Evolutionary conservation across 2,797 vertebrate species (phyloP), one percentile per base, ranked within the genome.

Genomic region (Rhynchotus rufescens): DNA sequence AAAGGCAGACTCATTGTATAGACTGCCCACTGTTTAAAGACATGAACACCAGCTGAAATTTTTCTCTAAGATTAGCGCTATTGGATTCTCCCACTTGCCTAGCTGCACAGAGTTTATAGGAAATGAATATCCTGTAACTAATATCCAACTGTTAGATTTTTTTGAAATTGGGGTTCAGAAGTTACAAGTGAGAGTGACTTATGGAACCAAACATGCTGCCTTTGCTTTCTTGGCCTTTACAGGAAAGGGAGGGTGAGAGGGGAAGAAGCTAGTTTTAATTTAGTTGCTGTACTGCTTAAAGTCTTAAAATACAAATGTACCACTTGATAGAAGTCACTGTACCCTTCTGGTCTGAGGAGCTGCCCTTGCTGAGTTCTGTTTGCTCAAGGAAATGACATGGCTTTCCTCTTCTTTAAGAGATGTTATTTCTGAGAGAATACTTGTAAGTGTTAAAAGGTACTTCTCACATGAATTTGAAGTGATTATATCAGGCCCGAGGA

Each of bases 391-490:
- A 92, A 90, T 12, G 21, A 47, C 40, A 59, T 13, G 9, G 72
- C 49, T 82, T 65, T 71, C 10, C 78, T 88, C 19, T 67, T 88
- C 66, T 91, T 91, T 42, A 81, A 77, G 32, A 30, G 9, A 44
- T n/a, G 52, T 15, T 88, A 54, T 40, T 73, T 17, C n/a, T 64
- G 16, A 64, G 21, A 73, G 6, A 79, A 64, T 40, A 60, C 34
- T 67, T 59, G 2, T 10, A 79, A 62, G 52, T 64, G 34, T 59
- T 64, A 78, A 84, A 85, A 86, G 13, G 12, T 54, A 22, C n/a
- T 88, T 79, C 34, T 47, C 45, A 61, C 0, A 0, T 26, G 52
- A 26, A 38, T 77, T 88, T 82, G 20, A 44, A 64, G 15, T 32
- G 5, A 60, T 68, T 79, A 3, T 28, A 57, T 40, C 1, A 3